Conservation (phyloP, 2,888 invertebrate species). For the Dinocampus coccinellae region DNA sequence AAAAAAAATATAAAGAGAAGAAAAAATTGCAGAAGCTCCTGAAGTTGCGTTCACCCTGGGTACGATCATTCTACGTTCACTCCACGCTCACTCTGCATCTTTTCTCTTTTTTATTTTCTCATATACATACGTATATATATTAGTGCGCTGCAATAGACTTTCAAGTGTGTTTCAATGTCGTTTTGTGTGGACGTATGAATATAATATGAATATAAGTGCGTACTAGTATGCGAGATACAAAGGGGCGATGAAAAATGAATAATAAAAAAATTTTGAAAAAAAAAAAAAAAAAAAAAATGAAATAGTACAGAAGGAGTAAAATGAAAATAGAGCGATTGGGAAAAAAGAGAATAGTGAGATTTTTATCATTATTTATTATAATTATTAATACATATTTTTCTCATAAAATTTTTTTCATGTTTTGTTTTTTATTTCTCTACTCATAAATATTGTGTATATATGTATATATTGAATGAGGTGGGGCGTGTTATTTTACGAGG, state of each 20-base stretch:
- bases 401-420: too few relatives aligned
- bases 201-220: not conserved
- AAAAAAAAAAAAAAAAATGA: not conserved
- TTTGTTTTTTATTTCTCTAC: not conserved
- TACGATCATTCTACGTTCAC: too few relatives aligned
- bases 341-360: not conserved
- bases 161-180: slow-evolving; percentile 34
- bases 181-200: not conserved
- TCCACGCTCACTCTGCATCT: too few relatives aligned
- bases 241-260: not conserved
- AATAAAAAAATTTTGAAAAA: slow-evolving; percentile 3
- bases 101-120: slow-evolving; percentile 5
- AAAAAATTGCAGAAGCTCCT: slow-evolving; percentile 40
- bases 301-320: not conserved
- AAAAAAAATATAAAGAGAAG: slow-evolving; percentile 4
- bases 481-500: slow-evolving; percentile 28
- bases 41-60: too few relatives aligned
- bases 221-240: not conserved
- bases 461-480: not conserved
- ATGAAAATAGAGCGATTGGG: too few relatives aligned
- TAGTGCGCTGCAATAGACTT: not conserved
- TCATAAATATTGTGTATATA: not conserved
- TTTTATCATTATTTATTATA: not conserved
- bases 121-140: not conserved
- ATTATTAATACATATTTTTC: not conserved